Percentiles rank a stretch among this genome's conserved stretches.
These are phyloP conservation scores for Panzeria rudis DNA, from an alignment of 2,888 invertebrate species.

Conservation along the genomic window DNA sequence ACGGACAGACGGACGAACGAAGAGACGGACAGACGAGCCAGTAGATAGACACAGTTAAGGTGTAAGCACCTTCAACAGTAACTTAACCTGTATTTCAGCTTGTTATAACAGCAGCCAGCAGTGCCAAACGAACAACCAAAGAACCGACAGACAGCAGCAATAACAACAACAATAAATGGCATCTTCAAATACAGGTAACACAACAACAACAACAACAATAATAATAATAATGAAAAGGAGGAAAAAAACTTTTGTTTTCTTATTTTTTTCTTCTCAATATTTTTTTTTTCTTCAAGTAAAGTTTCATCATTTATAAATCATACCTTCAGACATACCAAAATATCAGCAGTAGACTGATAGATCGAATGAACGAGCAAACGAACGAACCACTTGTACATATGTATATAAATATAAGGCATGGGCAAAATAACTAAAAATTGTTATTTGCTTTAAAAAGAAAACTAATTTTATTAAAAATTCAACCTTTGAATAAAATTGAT, in stretches of 20 bases:
- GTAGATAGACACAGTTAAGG: constrained; percentile 56
- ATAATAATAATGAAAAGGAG: constrained; percentile 10
- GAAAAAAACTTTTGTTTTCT: constrained; percentile 44
- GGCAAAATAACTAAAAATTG: background rate
- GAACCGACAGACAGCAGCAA: constrained; percentile 44
- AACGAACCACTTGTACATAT: background rate
- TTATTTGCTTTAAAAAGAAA: background rate
- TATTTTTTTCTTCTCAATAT: constrained; percentile 1
- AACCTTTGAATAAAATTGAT: background rate
- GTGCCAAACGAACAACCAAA: constrained; percentile 7
- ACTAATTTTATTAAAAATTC: constrained; percentile 1
- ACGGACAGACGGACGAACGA: background rate
- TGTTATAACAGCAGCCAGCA: constrained; percentile 49
- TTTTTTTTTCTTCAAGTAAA: constrained; percentile 5
- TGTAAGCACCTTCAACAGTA: constrained; percentile 72
- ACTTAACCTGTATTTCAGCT: constrained; percentile 72
- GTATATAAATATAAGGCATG: too few relatives aligned
- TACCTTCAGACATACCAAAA: constrained; percentile 11
- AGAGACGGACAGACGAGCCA: background rate
- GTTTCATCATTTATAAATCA: constrained; percentile 43
- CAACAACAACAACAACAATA: constrained; percentile 37
- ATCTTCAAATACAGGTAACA: constrained; percentile 52
- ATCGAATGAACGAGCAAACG: background rate
- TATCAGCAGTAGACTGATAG: background rate
- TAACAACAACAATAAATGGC: constrained; percentile 22